Base-by-base conservation (phyloP, 2,888 invertebrate genomes). In the Tinea trinotella region DNA sequence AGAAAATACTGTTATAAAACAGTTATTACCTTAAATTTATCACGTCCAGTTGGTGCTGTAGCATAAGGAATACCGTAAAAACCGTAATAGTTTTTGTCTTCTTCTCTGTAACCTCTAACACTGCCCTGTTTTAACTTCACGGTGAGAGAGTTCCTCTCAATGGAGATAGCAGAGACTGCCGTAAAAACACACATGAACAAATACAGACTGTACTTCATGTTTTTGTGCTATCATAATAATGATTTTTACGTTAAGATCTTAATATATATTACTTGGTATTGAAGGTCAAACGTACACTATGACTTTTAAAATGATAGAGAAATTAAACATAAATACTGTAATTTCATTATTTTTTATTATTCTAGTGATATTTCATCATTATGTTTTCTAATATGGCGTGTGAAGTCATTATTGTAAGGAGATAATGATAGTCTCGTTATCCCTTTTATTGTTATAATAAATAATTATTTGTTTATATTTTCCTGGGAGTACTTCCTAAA, bases 61-160 rank as follows among this genome's bases (percentile, higher is more conserved):
- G 77, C 77, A 40, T 76, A 77, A 0, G 76, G 76, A 6, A 78
- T 72, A 34, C 67, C 64, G 46, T 68, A 64, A 55, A 74, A 78
- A 0, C 57, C 55, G 52, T 61, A 76, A 1, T 71, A 56, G 6
- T 63, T 62, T 3, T 59, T 56, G 3, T 56, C 57, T 0, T 62
- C 59, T 15, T 53, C 46, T 36, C 36, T 53, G 49, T 56, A 56
- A 13, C 53, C 53, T 49, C 34, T 34, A 15, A 56, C 53, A 44
- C n/a, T 7, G 3, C 56, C 53, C 13, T 50, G 35, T 1, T 12
- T 18, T 13, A 49, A n/a, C 10, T 40, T 17, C 1, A 53, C 53
- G 1, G 5, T 34, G 5, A 34, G 35, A 15, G 36, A 35, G 17
- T 46, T 10, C 19, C 13, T 13, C 6, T 17, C 18, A 10, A 44